A percentile compares a stretch with the other conserved stretches of the same genome.
These are phyloP conservation scores for Diabrotica balteata DNA, from an alignment of 2,888 invertebrate species.

Conservation along the genomic window DNA sequence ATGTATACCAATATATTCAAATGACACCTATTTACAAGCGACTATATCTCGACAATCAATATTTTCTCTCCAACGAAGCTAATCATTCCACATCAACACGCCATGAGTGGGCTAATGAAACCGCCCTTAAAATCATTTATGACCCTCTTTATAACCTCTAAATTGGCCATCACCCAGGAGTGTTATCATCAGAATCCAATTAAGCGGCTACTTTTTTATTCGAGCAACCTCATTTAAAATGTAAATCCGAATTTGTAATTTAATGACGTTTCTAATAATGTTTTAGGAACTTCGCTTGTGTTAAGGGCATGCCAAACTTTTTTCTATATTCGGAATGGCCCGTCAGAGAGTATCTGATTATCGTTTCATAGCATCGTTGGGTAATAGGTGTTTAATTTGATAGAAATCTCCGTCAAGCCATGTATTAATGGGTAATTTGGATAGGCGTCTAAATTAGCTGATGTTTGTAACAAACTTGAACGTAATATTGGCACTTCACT, in stretches of 20 bases:
- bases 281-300: slow-evolving; percentile 12
- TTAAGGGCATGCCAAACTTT: not conserved
- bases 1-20: no score
- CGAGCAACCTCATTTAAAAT: slow-evolving; percentile 6
- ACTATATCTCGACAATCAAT: not conserved
- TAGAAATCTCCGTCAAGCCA: not conserved
- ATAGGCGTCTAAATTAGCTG: no score
- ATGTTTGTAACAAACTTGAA: no score
- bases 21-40: no score
- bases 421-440: no score
- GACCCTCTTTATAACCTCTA: not conserved
- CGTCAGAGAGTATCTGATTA: no score
- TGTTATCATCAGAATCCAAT: not conserved
- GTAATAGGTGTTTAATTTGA: not conserved
- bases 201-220: slow-evolving; percentile 7
- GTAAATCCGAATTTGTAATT: slow-evolving; percentile 22
- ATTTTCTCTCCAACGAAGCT: not conserved
- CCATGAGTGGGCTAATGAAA: not conserved
- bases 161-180: not conserved
- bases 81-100: not conserved
- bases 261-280: slow-evolving; percentile 15
- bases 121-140: not conserved
- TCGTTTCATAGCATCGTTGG: no score
- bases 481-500: no score
- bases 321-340: not conserved